Evolutionary conservation across 2,113 vertebrate species (phyloP), one percentile per base, ranked within the genome.

Genomic region (Tychaedon coryphoeus): DNA sequence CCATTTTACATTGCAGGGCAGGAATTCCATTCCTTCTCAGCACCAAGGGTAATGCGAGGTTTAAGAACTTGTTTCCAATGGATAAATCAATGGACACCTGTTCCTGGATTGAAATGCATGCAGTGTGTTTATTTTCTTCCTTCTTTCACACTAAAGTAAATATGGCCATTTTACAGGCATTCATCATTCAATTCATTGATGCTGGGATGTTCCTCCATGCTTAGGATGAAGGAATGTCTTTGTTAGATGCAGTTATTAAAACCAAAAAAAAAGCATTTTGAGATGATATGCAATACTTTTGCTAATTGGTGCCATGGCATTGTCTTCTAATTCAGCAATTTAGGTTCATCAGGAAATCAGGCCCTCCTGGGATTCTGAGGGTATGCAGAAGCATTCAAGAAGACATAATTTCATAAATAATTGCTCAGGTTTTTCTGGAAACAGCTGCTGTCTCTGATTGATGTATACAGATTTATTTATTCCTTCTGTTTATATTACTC

Each of bases 351-450:
- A 96, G 93, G 92, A 96, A 93, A 91, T 69, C 70, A 47, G 22
- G 58, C 83, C 90, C 89, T 95, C 61, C 47, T 6, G 90, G 89
- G 92, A 96, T 40, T 88, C n/a, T 83, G 79, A 66, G 1, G 5
- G 58, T 62, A 86, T 78, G 86, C 57, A 91, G 93, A 97, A 93
- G 92, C 97, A 97, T 69, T 96, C 96, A 97, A 97, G 95, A 83
- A 96, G 95, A 97, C 67, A 95, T 98, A 97, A 98, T 98, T 97
- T 98, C 97, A 98, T 98, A 97, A 98, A 97, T 98, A 97, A 98
- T 97, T 98, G 96, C 97, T 98, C 80, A 94, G 87, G 66, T 97
- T 97, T 95, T 86, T 95, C 92, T 91, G 75, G 79, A 92, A 80
- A 60, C 87, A 80, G 51, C 96, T 97, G 95, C 92, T 96, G 73